phyloP scores from a whole-genome alignment of 2,888 invertebrate species.

The Drosophila antonietae region DNA sequence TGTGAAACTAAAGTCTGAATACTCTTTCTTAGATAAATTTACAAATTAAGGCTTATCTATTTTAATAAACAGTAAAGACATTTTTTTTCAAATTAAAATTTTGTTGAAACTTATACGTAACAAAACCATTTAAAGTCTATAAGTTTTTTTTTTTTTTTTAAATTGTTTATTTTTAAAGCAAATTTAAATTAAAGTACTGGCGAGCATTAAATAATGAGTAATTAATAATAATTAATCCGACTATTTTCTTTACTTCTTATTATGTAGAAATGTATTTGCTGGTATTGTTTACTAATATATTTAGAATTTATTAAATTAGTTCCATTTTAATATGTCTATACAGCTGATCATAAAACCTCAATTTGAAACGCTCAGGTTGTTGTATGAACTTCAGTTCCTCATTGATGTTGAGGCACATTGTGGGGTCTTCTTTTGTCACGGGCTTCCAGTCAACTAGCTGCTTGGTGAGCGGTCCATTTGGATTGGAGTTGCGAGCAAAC shows the following conservation, averaged over 20 bases:
- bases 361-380: conserved; percentile 66
- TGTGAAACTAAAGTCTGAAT: neutral
- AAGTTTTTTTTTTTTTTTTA: too few species aligned
- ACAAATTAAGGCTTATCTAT: neutral
- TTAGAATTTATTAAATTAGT: conserved; percentile 37
- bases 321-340: conserved; percentile 49
- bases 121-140: too few species aligned
- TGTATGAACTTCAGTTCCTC: conserved; percentile 66
- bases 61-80: neutral
- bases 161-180: too few species aligned
- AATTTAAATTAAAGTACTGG: too few species aligned
- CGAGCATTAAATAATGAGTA: too few species aligned
- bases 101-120: too few species aligned
- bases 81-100: too few species aligned
- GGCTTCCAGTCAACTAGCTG: conserved; percentile 65
- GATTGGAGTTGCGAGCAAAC: conserved; percentile 78
- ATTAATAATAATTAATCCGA: too few species aligned
- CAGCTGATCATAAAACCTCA: conserved; percentile 65
- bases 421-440: conserved; percentile 40
- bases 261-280: too few species aligned
- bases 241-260: too few species aligned
- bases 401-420: conserved; percentile 76
- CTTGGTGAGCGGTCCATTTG: conserved; percentile 63
- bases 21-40: neutral
- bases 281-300: too few species aligned